Conservation (phyloP, 1,140 invertebrate species). For the Mizuhopecten yessoensis region DNA sequence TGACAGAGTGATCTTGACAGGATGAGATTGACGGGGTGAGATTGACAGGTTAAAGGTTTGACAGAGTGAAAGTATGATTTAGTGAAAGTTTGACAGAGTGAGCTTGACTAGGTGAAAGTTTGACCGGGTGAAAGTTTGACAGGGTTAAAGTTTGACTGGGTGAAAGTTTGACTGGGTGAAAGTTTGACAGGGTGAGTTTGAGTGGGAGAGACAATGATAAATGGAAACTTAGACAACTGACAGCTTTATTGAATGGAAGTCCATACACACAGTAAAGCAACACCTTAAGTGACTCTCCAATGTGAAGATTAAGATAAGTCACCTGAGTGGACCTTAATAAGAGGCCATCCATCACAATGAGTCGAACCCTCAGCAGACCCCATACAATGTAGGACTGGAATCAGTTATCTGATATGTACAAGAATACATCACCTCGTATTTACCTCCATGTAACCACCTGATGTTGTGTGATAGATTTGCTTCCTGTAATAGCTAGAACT, state of each 20-base stretch:
- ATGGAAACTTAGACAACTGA: conserved; percentile 26
- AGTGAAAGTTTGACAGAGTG: too few relatives aligned
- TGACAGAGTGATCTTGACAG: too few relatives aligned
- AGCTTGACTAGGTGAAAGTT: too few relatives aligned
- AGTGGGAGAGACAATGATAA: too few relatives aligned
- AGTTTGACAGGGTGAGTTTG: too few relatives aligned
- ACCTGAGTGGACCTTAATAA: not conserved
- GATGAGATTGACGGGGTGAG: too few relatives aligned
- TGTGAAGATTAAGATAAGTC: not conserved
- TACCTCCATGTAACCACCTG: not conserved
- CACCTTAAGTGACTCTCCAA: not conserved
- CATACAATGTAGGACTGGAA: not conserved
- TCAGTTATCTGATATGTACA: not conserved
- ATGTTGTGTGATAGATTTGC: not conserved
- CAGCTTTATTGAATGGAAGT: not conserved
- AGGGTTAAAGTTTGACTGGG: too few relatives aligned
- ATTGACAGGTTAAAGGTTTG: too few relatives aligned
- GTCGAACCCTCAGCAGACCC: not conserved
- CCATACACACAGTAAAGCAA: not conserved
- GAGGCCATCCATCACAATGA: not conserved
- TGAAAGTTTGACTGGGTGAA: too few relatives aligned
- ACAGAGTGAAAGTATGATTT: too few relatives aligned
- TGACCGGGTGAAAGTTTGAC: too few relatives aligned
- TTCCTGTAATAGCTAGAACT: not conserved
- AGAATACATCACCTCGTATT: not conserved